These are phyloP conservation scores for Brachypodius melanocephalos DNA, from an alignment of 2,113 vertebrate species.

Conservation along the genomic window DNA sequence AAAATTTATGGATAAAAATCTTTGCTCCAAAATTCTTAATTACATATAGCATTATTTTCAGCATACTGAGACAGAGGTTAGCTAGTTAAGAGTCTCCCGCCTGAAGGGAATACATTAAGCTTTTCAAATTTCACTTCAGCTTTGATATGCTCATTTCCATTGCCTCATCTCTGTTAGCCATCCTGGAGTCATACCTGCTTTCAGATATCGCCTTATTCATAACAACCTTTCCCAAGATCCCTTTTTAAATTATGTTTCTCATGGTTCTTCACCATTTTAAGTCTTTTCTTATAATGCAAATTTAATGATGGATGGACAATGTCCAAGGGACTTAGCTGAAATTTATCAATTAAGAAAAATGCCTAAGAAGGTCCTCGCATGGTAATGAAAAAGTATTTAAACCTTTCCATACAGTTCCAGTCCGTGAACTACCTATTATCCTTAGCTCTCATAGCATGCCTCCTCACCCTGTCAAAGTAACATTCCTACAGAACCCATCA, in stretches of 20 bases:
- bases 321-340: not conserved
- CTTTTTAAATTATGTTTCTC: not conserved
- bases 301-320: not conserved
- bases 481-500: not conserved
- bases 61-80: accelerated
- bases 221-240: not conserved
- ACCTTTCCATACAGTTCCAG: not conserved
- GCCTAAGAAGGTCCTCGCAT: not conserved
- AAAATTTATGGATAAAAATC: not conserved
- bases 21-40: not conserved
- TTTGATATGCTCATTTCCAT: not conserved
- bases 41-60: not conserved
- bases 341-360: not conserved
- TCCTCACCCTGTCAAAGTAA: not conserved
- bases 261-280: not conserved
- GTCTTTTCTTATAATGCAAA: not conserved
- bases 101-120: not conserved
- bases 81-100: not conserved
- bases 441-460: not conserved
- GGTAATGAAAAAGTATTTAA: not conserved
- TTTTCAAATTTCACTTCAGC: not conserved
- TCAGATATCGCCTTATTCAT: not conserved
- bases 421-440: not conserved
- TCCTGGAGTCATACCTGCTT: not conserved
- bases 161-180: not conserved